A percentile compares a stretch with the other conserved stretches of the same genome.
These are phyloP conservation scores for Sesamia inferens DNA, from an alignment of 2,888 invertebrate species.

Conservation along the genomic window DNA sequence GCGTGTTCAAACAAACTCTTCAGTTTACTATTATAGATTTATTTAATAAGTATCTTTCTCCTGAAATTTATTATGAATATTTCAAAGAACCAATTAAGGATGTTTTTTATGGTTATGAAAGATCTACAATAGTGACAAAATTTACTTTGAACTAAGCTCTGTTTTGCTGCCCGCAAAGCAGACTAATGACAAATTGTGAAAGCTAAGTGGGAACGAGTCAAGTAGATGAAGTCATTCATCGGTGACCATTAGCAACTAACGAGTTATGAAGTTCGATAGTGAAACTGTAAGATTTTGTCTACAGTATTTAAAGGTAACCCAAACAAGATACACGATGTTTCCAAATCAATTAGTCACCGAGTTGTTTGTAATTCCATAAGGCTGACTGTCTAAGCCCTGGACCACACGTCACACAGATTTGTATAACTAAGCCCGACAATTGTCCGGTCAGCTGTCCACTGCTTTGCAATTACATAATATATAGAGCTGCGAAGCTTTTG, in stretches of 20 bases:
- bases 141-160: neutral
- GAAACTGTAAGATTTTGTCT: neutral
- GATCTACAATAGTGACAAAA: neutral
- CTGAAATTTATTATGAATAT: neutral
- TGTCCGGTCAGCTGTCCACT: neutral
- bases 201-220: neutral
- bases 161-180: neutral
- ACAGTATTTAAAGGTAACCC: neutral
- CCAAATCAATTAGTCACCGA: conserved; percentile 6
- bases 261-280: too few species aligned
- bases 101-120: neutral
- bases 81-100: neutral
- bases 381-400: conserved; percentile 2
- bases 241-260: too few species aligned
- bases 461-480: neutral
- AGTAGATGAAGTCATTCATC: neutral
- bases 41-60: conserved; percentile 8
- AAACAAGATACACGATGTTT: conserved; percentile 1
- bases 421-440: conserved; percentile 1
- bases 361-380: neutral
- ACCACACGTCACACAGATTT: neutral
- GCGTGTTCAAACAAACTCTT: too few species aligned
- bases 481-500: neutral
- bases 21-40: conserved; percentile 11
- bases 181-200: neutral